Evolutionary conservation across 2,888 invertebrate genomes (phyloP).

Genomic region (Drosophila antonietae): DNA sequence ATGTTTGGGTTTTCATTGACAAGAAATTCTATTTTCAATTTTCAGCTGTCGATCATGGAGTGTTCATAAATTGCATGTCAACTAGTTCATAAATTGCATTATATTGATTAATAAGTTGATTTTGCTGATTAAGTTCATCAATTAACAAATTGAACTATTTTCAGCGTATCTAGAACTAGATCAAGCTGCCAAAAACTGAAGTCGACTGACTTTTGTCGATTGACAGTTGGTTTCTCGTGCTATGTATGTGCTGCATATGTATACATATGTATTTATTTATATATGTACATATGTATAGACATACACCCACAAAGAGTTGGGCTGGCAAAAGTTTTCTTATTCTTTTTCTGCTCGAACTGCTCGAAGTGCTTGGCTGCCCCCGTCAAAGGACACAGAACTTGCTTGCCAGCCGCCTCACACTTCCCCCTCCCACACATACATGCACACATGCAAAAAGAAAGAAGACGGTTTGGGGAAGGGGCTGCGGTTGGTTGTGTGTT

Average conservation of each 20-base stretch:
- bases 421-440: background rate
- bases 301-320: slow-evolving; percentile 5
- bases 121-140: background rate
- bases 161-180: background rate
- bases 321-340: slow-evolving; percentile 54
- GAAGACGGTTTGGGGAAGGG: background rate
- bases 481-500: background rate
- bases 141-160: too few species aligned
- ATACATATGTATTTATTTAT: slow-evolving; percentile 1
- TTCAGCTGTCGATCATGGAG: background rate
- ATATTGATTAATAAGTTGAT: background rate
- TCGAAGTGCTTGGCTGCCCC: slow-evolving; percentile 53
- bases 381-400: slow-evolving; percentile 46
- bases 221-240: slow-evolving; percentile 28
- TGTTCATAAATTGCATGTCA: background rate
- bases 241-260: background rate
- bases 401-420: background rate
- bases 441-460: background rate
- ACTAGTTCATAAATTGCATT: background rate
- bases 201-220: slow-evolving; percentile 22
- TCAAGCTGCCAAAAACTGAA: background rate
- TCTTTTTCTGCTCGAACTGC: slow-evolving; percentile 60
- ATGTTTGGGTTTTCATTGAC: background rate
- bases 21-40: background rate
- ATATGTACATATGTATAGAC: background rate